These are phyloP conservation scores for Grus americana DNA, from an alignment of 2,113 vertebrate species.

Conservation along the genomic window DNA sequence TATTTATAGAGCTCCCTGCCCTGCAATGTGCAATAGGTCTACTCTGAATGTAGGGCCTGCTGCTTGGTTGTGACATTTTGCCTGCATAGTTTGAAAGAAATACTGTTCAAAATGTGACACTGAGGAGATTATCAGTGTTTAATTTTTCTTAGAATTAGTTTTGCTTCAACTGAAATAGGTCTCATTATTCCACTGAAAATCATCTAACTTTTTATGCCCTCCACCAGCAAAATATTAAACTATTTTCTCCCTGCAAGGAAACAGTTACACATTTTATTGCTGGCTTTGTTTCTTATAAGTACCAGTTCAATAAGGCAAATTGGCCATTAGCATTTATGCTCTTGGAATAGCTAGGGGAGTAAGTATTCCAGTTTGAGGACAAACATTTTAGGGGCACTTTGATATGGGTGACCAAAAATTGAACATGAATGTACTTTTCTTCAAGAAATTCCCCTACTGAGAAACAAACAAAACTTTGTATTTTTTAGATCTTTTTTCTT, in stretches of 20 bases:
- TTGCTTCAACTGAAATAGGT: slow-evolving; percentile 22
- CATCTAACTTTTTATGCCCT: not conserved
- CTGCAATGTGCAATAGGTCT: not conserved
- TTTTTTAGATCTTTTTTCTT: not conserved
- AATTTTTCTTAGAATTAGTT: slow-evolving; percentile 34
- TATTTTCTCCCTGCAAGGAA: not conserved
- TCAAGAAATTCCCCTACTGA: not conserved
- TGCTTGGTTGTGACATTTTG: not conserved
- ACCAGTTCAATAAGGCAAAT: not conserved
- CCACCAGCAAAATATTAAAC: not conserved
- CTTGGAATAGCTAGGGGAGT: not conserved
- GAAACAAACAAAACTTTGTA: not conserved
- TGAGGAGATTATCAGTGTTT: slow-evolving; percentile 29
- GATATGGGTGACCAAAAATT: not conserved
- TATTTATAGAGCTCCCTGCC: not conserved
- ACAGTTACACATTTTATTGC: not conserved
- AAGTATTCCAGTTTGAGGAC: not conserved
- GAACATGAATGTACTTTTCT: not conserved
- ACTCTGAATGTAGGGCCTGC: not conserved
- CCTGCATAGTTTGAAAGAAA: not conserved
- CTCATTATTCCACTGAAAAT: slow-evolving; percentile 23
- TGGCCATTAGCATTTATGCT: not conserved
- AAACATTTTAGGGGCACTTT: not conserved
- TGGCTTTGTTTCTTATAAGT: not conserved
- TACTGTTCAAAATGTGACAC: not conserved